A percentile compares a stretch with the other conserved stretches of the same genome.
Evolutionary conservation across 2,797 vertebrate genomes (phyloP).

Genomic region (Sebastes nivosus): DNA sequence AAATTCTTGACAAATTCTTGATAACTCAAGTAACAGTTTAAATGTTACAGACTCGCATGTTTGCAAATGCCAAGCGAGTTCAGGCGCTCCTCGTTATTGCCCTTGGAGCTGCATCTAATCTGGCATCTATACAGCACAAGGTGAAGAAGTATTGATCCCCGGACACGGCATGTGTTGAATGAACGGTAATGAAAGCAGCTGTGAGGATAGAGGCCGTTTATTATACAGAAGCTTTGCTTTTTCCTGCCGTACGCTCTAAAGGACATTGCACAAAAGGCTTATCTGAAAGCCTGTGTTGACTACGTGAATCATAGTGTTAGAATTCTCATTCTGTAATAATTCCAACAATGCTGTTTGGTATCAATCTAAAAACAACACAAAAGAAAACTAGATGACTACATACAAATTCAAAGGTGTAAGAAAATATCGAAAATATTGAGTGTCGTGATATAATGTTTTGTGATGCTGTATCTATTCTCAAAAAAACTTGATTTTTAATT

Average conservation of each 20-base stretch:
- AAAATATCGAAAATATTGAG: not conserved
- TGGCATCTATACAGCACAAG: conserved; percentile 56
- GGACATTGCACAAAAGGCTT: conserved; percentile 14
- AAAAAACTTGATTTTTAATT: too few relatives aligned
- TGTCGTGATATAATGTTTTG: not conserved
- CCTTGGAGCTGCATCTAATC: conserved; percentile 63
- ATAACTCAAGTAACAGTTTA: conserved; percentile 11
- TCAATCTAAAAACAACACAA: not conserved
- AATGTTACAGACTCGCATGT: conserved; percentile 22
- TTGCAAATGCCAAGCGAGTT: conserved; percentile 20
- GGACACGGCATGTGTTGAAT: conserved; percentile 57
- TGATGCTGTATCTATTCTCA: not conserved
- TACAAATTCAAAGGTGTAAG: too few relatives aligned
- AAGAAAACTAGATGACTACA: not conserved
- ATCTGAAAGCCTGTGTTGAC: conserved; percentile 12
- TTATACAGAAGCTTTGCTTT: conserved; percentile 49
- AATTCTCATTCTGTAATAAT: not conserved
- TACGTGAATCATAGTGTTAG: not conserved
- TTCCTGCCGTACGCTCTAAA: conserved; percentile 24
- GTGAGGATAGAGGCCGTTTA: conserved; percentile 48
- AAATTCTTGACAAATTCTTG: conserved; percentile 2
- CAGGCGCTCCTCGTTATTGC: conserved; percentile 58
- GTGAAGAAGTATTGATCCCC: conserved; percentile 73
- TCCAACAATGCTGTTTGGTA: not conserved
- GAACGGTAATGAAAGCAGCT: conserved; percentile 59